Evolutionary conservation across 23 tunicate species (phyloP).

Genomic region (Ascidia mentula): DNA sequence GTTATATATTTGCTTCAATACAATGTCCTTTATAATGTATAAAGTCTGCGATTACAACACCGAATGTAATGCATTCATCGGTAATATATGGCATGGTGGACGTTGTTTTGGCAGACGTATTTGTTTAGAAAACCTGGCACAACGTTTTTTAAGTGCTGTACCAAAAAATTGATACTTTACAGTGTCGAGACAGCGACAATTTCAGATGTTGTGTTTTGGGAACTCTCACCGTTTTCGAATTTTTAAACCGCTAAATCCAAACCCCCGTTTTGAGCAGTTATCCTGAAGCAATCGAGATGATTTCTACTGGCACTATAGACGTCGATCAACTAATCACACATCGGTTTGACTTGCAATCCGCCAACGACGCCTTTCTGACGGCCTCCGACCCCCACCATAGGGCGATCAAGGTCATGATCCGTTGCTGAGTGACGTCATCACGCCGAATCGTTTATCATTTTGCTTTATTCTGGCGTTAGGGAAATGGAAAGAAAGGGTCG

Average conservation of each 20-base stretch:
- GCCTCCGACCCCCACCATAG: conserved; percentile 45
- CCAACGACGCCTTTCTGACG: conserved; percentile 69
- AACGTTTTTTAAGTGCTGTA: no score
- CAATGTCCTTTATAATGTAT: no score
- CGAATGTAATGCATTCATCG: no score
- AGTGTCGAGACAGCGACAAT: no score
- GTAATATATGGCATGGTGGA: no score
- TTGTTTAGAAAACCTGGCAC: no score
- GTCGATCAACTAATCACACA: conserved; percentile 68
- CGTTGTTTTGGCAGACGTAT: no score
- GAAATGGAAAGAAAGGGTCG: not conserved
- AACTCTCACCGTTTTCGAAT: not conserved
- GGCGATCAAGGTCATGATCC: conserved; percentile 94
- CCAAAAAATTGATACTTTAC: no score
- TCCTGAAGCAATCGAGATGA: conserved; percentile 68
- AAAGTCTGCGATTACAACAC: no score
- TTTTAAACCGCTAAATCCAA: no score
- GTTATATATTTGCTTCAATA: no score
- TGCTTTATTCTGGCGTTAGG: not conserved
- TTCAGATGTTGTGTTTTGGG: no score
- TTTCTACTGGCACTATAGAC: conserved; percentile 66
- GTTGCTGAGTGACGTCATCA: conserved; percentile 22
- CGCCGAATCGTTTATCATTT: not conserved
- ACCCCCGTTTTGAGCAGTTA: conserved; percentile 36
- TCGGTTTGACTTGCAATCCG: conserved; percentile 52